Base-by-base conservation (phyloP, 2,888 invertebrate genomes). In the Falcaria lacertinaria region DNA sequence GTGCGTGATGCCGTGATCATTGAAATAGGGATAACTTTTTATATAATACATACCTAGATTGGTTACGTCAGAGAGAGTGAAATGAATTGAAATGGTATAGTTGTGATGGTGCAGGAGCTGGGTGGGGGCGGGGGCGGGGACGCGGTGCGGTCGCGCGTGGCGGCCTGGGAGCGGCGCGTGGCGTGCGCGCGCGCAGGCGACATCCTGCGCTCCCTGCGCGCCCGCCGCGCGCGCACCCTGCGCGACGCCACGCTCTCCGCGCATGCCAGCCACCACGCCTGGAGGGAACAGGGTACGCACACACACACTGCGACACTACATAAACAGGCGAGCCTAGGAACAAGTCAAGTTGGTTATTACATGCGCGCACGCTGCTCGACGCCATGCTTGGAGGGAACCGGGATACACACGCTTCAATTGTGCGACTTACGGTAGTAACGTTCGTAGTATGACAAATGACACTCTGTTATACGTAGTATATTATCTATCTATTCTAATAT, bases 141-240 rank as follows among this genome's bases (percentile, higher is more conserved):
- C 40, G 86, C 83, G 2, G 93, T 93, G 11, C 87, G 92, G 34
- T 90, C 91, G 51, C 88, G 91, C 59, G 92, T 93, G 47, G 92
- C 93, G 15, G 88, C 92, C 56, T 93, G 93, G 93, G 93, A 93
- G 81, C 82, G 92, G 49, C 90, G 92, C 52, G 90, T 93, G 65
- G 92, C 92, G 50, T 93, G 92, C 32, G 92, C 92, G 58, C 81
- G 92, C 17, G 92, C 93, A 0, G 90, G 91, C 1, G 92, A 93
- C 74, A 92, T 93, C 42, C 89, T 92, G 65, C 88, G 91, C 39
- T 90, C 88, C n/a, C 81, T 93, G 48, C 86, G 91, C 42, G 91
- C 89, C 50, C 80, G 91, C 43, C 87, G 92, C 33, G 89, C 91
- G 1, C 57, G 80, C 32, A 75, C 76, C 0, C 46, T 79, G 33